Conservation (phyloP, 2,797 vertebrate species). For the Protonibea diacanthus region DNA sequence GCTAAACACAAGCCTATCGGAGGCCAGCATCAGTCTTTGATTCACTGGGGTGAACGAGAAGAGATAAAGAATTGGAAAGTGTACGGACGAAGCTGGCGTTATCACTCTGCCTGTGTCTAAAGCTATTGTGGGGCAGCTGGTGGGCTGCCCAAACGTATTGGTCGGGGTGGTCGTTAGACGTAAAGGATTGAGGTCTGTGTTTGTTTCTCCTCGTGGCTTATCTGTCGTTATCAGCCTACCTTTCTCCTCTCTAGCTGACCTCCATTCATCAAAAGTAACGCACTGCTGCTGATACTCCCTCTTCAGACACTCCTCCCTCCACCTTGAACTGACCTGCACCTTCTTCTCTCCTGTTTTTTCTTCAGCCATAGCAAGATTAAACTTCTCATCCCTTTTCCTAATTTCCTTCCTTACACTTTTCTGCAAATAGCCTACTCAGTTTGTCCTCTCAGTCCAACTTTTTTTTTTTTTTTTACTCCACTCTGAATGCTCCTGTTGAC, state of each 20-base stretch:
- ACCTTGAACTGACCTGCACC: constrained; percentile 56
- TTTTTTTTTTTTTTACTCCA: not conserved
- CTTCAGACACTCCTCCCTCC: constrained; percentile 45
- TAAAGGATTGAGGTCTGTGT: constrained; percentile 64
- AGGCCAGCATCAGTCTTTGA: constrained; percentile 34
- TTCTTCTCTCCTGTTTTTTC: not conserved
- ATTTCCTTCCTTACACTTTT: not conserved
- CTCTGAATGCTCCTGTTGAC: not conserved
- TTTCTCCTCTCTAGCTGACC: constrained; percentile 62
- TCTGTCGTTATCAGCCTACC: constrained; percentile 70
- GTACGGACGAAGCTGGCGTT: constrained; percentile 31
- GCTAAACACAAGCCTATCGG: constrained; percentile 60
- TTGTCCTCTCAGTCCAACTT: not conserved
- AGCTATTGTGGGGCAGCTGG: constrained; percentile 43
- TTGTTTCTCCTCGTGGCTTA: constrained; percentile 57
- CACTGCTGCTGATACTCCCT: constrained; percentile 62
- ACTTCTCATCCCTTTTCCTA: not conserved
- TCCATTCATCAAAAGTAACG: constrained; percentile 80
- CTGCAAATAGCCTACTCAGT: not conserved
- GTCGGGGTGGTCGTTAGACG: constrained; percentile 55
- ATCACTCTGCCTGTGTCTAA: constrained; percentile 41
- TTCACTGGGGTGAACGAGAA: constrained; percentile 5
- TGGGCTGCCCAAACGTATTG: constrained; percentile 46
- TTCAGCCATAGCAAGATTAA: constrained; percentile 4
- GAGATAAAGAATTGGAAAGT: constrained; percentile 56